A percentile compares a stretch with the other conserved stretches of the same genome.
These are phyloP conservation scores for Notolabrus celidotus DNA, from an alignment of 2,797 vertebrate genomes.

Conservation along the genomic window DNA sequence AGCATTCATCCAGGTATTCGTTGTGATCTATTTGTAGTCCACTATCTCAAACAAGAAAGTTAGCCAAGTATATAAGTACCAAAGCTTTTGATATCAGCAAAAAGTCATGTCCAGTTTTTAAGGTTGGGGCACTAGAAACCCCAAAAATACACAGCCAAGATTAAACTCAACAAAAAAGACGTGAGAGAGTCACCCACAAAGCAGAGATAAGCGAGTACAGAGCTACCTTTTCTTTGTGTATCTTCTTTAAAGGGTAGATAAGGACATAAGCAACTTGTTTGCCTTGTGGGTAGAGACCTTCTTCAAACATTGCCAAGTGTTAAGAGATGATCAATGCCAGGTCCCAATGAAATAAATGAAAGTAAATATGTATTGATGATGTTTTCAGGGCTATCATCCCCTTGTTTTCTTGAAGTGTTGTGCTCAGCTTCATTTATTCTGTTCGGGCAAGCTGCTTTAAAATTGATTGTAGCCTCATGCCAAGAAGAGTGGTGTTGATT, in stretches of 20 bases:
- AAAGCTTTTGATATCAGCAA: not conserved
- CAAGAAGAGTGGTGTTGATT: not conserved
- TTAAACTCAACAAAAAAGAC: slow-evolving; percentile 31
- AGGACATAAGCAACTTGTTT: slow-evolving; percentile 16
- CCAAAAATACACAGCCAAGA: slow-evolving; percentile 14
- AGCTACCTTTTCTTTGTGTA: slow-evolving; percentile 16
- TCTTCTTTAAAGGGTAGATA: slow-evolving; percentile 32
- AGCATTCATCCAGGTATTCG: too few species aligned
- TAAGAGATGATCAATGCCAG: slow-evolving; percentile 5
- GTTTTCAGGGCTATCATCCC: slow-evolving; percentile 2
- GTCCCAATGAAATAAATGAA: slow-evolving; percentile 9
- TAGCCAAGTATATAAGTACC: not conserved
- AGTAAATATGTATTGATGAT: slow-evolving; percentile 14
- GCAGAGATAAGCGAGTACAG: slow-evolving; percentile 11
- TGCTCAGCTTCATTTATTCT: not conserved
- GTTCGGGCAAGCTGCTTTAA: slow-evolving; percentile 3
- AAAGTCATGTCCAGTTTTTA: not conserved
- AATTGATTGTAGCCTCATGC: not conserved
- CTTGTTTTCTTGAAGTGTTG: not conserved
- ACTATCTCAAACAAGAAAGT: not conserved
- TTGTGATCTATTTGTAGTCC: not conserved
- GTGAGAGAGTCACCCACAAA: slow-evolving; percentile 10
- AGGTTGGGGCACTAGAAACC: not conserved
- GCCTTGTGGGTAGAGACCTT: slow-evolving; percentile 11
- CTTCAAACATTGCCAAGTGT: not conserved